These are phyloP conservation scores for Metallyticus violacea DNA, from an alignment of 2,888 invertebrate species.

Conservation along the genomic window DNA sequence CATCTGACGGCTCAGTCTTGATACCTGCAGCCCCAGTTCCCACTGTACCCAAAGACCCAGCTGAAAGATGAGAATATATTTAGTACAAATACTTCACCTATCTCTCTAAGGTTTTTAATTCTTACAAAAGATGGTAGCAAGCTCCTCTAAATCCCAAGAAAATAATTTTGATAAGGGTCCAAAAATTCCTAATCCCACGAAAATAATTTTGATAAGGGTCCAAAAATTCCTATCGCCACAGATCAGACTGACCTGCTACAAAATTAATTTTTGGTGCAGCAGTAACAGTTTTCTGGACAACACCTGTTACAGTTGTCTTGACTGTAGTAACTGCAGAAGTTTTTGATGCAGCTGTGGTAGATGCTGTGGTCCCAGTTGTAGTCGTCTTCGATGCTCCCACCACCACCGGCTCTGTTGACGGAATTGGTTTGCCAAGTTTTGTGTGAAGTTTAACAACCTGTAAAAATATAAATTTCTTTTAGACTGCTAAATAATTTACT, in stretches of 20 bases:
- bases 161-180: not conserved
- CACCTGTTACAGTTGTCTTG: slow-evolving; percentile 32
- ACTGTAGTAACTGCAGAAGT: slow-evolving; percentile 41
- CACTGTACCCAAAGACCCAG: slow-evolving; percentile 68
- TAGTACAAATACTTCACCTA: not conserved
- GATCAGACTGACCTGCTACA: slow-evolving; percentile 57
- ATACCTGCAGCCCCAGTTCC: slow-evolving; percentile 38
- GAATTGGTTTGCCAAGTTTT: slow-evolving; percentile 95
- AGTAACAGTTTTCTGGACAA: slow-evolving; percentile 51
- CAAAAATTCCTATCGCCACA: not conserved
- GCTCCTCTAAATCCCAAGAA: not conserved
- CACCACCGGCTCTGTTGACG: slow-evolving; percentile 91
- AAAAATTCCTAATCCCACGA: not conserved
- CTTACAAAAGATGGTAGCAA: not conserved
- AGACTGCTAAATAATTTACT: too few relatives aligned
- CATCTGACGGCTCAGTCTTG: slow-evolving; percentile 43
- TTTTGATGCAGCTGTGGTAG: slow-evolving; percentile 37
- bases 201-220: not conserved
- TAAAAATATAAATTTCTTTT: too few relatives aligned
- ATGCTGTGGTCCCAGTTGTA: slow-evolving; percentile 33
- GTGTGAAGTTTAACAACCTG: slow-evolving; percentile 87
- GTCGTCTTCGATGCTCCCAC: slow-evolving; percentile 46
- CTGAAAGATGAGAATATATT: slow-evolving; percentile 37
- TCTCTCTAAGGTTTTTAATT: not conserved
- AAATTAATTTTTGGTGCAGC: slow-evolving; percentile 81